Conservation (phyloP, 2,888 invertebrate species). For the Microdon myrmicae region DNA sequence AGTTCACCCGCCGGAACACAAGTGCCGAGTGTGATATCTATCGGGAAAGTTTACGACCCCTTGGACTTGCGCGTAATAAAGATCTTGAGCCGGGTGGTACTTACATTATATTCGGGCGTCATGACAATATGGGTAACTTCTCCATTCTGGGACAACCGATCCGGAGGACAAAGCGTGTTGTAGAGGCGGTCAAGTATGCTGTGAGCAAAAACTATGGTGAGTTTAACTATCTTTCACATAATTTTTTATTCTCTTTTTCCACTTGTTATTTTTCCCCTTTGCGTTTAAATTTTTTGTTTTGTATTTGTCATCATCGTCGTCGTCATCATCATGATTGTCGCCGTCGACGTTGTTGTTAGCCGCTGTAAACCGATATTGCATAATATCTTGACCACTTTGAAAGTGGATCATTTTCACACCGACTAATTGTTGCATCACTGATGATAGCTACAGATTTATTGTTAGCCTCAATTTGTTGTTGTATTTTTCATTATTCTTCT, state of each 20-base stretch:
- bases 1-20: slow-evolving; percentile 63
- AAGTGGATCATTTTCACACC: slow-evolving; percentile 29
- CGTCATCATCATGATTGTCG: no score
- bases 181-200: slow-evolving; percentile 63
- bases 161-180: slow-evolving; percentile 61
- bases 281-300: neutral
- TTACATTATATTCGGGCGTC: slow-evolving; percentile 66
- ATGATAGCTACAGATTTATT: slow-evolving; percentile 35
- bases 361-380: neutral
- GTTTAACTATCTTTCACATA: slow-evolving; percentile 56
- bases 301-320: no score
- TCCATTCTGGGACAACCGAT: slow-evolving; percentile 67
- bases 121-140: slow-evolving; percentile 65
- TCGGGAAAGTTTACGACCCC: slow-evolving; percentile 62
- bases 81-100: slow-evolving; percentile 64
- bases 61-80: slow-evolving; percentile 63
- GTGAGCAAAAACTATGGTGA: slow-evolving; percentile 68
- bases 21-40: slow-evolving; percentile 67
- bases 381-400: neutral
- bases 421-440: slow-evolving; percentile 43
- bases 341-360: no score
- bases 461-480: neutral
- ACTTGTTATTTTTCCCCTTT: neutral
- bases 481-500: slow-evolving; percentile 9
- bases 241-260: slow-evolving; percentile 7